Evolutionary conservation across 2,113 vertebrate species (phyloP).

Genomic region (Zapornia atra): DNA sequence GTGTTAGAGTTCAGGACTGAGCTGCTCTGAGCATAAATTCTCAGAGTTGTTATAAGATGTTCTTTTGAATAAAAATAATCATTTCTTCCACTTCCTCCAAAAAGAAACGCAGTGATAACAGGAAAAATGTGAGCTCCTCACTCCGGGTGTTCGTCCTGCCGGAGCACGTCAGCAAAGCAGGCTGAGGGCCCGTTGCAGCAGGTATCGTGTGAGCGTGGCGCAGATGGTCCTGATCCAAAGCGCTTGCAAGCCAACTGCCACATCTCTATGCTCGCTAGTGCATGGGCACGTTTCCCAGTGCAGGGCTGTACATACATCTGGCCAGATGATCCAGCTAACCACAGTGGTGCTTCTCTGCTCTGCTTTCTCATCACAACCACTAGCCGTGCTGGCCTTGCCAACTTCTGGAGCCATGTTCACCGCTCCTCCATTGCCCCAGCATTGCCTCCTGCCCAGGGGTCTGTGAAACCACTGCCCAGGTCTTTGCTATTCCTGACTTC

Average conservation of each 20-base stretch:
- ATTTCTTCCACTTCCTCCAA: not conserved
- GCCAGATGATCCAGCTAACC: not conserved
- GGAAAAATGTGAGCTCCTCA: not conserved
- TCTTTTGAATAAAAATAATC: not conserved
- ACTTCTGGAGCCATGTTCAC: not conserved
- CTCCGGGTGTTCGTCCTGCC: not conserved
- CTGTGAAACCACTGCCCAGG: fast-evolving
- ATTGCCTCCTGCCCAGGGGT: not conserved
- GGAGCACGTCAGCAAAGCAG: not conserved
- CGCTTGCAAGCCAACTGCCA: not conserved
- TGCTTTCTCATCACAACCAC: fast-evolving
- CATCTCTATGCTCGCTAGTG: not conserved
- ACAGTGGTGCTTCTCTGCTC: not conserved
- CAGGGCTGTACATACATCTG: not conserved
- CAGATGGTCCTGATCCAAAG: conserved; percentile 50
- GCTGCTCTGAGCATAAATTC: not conserved
- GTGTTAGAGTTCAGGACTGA: not conserved
- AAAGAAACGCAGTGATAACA: not conserved
- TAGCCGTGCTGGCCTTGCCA: fast-evolving
- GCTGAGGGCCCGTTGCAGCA: not conserved
- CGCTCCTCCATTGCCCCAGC: not conserved
- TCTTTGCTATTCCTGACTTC: not conserved
- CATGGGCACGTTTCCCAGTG: conserved; percentile 5
- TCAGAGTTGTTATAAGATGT: conserved; percentile 14
- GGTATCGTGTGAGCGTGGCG: not conserved